Evolutionary conservation across 2,797 vertebrate species (phyloP), one percentile per base, ranked within the genome.

Genomic region (Euphonia xanthogaster): DNA sequence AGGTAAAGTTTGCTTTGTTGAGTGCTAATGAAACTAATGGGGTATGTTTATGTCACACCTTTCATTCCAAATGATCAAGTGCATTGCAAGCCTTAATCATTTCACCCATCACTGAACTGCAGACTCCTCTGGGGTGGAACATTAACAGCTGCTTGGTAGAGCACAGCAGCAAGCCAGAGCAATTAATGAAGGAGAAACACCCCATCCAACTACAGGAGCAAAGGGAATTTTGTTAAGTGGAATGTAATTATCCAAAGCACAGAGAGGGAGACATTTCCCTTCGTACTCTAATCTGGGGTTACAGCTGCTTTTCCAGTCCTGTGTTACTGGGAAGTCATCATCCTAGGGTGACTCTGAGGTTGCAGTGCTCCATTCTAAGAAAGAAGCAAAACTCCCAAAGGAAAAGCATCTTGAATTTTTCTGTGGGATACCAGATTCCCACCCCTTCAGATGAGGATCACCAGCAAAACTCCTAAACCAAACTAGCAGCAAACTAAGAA

Each of bases 41-140:
- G 45, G 74, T 91, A 82, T 91, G 86, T 95, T 96, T 96, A 95
- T 89, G 86, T 95, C 72, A 21, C 88, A 87, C 83, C 80, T 94
- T 95, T 95, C 92, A 89, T 80, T 93, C 74, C 77, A 73, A 92
- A 54, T 87, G 90, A 96, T 96, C 94, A 91, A 92, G 90, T 91
- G 67, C 67, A 65, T 92, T 65, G 22, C 6, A 40, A 82, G 77
- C 88, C 86, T 82, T 94, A 89, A 95, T 96, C 90, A 93, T 94
- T 96, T 96, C 92, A 93, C 86, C 92, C 94, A 94, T 88, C 89
- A 30, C 75, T 93, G 94, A 94, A 79, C 89, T 96, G 75, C 91
- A 95, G 93, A 88, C 90, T 94, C 91, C 91, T 97, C 82, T 94
- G 89, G 95, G 93, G 94, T 71, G 87, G 91, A 97, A 94, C 94